Conservation (phyloP, 2,797 vertebrate species). For the Arrhamphus sclerolepis region DNA sequence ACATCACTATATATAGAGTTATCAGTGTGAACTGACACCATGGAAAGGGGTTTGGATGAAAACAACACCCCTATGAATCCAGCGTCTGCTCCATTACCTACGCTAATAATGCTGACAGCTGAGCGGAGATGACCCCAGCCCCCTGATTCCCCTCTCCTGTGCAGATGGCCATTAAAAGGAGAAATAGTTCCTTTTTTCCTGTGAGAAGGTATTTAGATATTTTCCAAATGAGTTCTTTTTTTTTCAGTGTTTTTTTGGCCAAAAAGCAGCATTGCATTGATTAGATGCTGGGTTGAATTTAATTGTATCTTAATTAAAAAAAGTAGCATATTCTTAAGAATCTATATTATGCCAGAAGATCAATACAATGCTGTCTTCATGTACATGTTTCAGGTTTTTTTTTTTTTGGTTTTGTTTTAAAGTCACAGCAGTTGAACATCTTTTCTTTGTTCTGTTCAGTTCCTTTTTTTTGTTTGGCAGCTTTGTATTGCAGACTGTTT, state of each 20-base stretch:
- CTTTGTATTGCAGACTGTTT: slow-evolving; percentile 37
- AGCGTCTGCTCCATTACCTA: slow-evolving; percentile 99
- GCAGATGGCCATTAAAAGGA: slow-evolving; percentile 99
- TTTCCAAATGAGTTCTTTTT: slow-evolving; percentile 93
- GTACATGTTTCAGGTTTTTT: slow-evolving; percentile 3
- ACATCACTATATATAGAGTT: slow-evolving; percentile 98
- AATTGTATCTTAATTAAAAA: slow-evolving; percentile 46
- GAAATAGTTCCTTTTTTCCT: slow-evolving; percentile 94
- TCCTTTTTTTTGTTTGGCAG: slow-evolving; percentile 27
- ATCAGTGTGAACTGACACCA: slow-evolving; percentile 94
- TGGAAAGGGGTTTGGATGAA: slow-evolving; percentile 89
- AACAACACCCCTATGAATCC: slow-evolving; percentile 94
- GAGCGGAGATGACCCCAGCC: slow-evolving; percentile 98
- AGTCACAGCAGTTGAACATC: slow-evolving; percentile 5
- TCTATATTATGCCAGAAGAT: slow-evolving; percentile 20
- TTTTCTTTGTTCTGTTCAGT: slow-evolving; percentile 20
- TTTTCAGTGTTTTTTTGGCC: slow-evolving; percentile 65
- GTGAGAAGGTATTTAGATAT: slow-evolving; percentile 95
- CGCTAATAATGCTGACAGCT: slow-evolving; percentile 99
- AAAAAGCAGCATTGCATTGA: slow-evolving; percentile 76
- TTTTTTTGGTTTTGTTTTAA: slow-evolving; percentile 1
- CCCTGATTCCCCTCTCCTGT: slow-evolving; percentile 96
- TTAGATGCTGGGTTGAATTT: slow-evolving; percentile 69
- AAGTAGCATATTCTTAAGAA: slow-evolving; percentile 23
- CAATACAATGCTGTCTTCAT: background rate